Base-by-base conservation (phyloP, 2,797 vertebrate species). In the Erethizon dorsatum region DNA sequence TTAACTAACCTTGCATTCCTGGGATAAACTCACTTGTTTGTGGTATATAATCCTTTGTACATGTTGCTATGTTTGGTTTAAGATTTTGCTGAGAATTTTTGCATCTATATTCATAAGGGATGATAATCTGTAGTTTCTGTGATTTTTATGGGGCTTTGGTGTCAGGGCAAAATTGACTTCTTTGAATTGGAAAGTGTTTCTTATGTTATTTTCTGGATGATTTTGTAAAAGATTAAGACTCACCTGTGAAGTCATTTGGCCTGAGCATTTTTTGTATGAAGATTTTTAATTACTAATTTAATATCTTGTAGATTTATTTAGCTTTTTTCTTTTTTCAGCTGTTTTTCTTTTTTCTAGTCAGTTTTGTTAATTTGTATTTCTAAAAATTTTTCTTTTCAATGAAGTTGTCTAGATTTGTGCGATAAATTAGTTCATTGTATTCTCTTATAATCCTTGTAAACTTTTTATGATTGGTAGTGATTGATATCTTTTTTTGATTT, bases 331-430 rank as follows among this genome's bases (percentile, higher is more conserved):
- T 73, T 87, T 41, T 41, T 41, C 37, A 41, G 37, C 37, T 41
- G 37, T 41, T 41, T 41, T 41, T 41, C 37, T 41, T 41, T 50
- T 73, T 80, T 84, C 69, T 41, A 94, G 69, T 84, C 18, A 94
- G 6, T 65, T 91, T 61, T 63, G 7, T 84, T 79, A 83, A 54
- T 73, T 78, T 73, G 14, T 71, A 17, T 92, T 91, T 80, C 5
- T 14, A 57, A 73, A 41, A 89, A 56, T 89, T 92, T 57, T 80
- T 12, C 15, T 92, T 92, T 94, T 95, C 26, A 59, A 69, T 45
- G 75, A 10, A 33, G 18, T 92, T 82, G 47, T 82, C 33, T 85
- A 31, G n/a, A 87, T 83, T 78, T 45, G 57, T 59, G 9, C 8
- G 33, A 52, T 89, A 37, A 65, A 24, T 79, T 52, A 85, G 11